Conservation (phyloP, 2,113 vertebrate species). For the Tragelaphus buxtoni region DNA sequence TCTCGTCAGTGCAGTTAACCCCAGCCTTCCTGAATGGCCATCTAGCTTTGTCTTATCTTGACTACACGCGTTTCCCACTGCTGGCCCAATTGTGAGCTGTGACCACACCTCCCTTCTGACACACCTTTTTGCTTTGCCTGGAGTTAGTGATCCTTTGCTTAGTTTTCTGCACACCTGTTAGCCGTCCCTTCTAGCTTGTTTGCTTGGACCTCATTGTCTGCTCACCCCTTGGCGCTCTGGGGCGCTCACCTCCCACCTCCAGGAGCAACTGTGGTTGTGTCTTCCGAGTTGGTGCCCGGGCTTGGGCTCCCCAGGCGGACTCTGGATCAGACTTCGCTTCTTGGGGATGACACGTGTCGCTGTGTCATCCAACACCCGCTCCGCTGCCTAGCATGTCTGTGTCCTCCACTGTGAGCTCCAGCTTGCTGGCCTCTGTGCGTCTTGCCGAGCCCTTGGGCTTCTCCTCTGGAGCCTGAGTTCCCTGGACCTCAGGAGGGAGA, state of each 20-base stretch:
- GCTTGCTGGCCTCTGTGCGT: neutral
- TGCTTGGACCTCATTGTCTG: neutral
- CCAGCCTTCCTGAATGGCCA: neutral
- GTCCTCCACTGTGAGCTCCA: neutral
- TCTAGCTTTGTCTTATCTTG: neutral
- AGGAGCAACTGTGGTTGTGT: neutral
- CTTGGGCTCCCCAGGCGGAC: neutral
- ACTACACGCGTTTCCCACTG: neutral
- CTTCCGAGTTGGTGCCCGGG: neutral
- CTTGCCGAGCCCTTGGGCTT: neutral
- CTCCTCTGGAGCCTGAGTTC: neutral
- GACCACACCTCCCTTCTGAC: neutral
- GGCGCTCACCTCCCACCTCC: neutral
- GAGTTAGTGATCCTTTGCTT: neutral
- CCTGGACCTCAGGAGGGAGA: neutral
- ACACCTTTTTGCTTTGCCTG: neutral
- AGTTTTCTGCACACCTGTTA: neutral
- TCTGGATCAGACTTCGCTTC: too few species aligned
- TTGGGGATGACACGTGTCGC: rapidly evolving
- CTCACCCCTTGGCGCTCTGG: neutral
- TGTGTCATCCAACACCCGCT: rapidly evolving
- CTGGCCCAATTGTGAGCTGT: neutral
- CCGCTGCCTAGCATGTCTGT: neutral
- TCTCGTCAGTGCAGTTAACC: neutral
- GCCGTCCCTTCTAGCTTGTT: neutral